Percentiles rank a stretch among this genome's conserved stretches.
Conservation (phyloP, 2,113 vertebrate genomes). For the Cavia porcellus region DNA sequence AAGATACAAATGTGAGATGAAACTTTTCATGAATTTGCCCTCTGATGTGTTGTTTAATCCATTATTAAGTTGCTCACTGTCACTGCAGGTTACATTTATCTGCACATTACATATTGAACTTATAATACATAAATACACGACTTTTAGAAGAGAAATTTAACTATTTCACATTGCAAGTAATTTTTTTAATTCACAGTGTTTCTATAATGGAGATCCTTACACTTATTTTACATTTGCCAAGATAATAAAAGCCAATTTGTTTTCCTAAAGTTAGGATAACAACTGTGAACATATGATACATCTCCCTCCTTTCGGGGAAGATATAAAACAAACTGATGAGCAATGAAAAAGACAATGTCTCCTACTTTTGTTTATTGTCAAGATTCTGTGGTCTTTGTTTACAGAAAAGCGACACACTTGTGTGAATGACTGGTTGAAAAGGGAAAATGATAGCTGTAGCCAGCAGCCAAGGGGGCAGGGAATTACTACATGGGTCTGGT, state of each 20-base stretch:
- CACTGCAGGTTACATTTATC: slow-evolving; percentile 72
- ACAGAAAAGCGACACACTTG: neutral
- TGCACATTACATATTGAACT: slow-evolving; percentile 55
- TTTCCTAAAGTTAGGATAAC: neutral
- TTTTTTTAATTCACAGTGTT: slow-evolving; percentile 75
- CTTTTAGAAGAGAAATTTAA: slow-evolving; percentile 85
- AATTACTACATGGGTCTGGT: neutral
- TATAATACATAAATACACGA: slow-evolving; percentile 83
- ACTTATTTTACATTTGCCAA: slow-evolving; percentile 73
- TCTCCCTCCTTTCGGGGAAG: neutral
- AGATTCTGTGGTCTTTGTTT: neutral
- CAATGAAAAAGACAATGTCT: neutral
- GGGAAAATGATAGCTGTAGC: neutral
- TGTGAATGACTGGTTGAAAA: neutral
- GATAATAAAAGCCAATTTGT: neutral
- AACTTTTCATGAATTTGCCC: slow-evolving; percentile 86
- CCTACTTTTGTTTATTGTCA: neutral
- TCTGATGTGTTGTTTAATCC: slow-evolving; percentile 84
- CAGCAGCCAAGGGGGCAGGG: too few species aligned
- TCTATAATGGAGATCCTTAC: slow-evolving; percentile 81
- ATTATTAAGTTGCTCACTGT: slow-evolving; percentile 47
- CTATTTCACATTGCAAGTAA: slow-evolving; percentile 80
- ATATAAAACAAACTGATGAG: neutral
- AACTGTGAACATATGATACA: neutral
- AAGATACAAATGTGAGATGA: slow-evolving; percentile 85